These are phyloP conservation scores for Euplexia lucipara DNA, from an alignment of 2,888 invertebrate genomes.

Conservation along the genomic window DNA sequence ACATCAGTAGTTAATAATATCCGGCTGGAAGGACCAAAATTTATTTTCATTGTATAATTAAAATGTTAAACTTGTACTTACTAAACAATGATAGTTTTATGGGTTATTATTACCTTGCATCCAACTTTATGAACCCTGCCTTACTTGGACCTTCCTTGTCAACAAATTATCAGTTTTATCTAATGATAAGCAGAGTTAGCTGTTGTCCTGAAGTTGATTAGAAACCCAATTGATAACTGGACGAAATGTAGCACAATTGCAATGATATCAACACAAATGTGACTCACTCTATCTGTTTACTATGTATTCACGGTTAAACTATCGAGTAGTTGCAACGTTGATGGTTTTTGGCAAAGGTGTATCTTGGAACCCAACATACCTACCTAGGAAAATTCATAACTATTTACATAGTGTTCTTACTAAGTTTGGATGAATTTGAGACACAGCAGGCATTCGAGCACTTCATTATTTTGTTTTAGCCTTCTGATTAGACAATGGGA, in stretches of 20 bases:
- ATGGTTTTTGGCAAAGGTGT: neutral
- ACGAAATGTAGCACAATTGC: neutral
- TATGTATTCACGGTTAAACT: neutral
- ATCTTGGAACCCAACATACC: neutral
- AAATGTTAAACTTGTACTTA: no score
- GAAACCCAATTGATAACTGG: conserved; percentile 27
- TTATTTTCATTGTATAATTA: neutral
- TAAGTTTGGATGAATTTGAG: neutral
- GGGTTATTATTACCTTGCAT: neutral
- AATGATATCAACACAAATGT: neutral
- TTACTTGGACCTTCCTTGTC: neutral
- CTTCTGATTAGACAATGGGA: neutral
- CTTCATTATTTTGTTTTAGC: neutral
- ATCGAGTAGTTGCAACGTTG: no score
- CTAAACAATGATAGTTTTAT: no score
- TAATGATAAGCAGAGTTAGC: conserved; percentile 28
- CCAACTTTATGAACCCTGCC: neutral
- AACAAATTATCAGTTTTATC: conserved; percentile 25
- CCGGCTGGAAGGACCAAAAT: conserved; percentile 23
- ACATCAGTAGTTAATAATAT: conserved; percentile 18
- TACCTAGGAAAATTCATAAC: neutral
- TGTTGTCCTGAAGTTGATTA: conserved; percentile 22
- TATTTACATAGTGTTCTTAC: neutral
- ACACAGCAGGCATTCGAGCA: neutral
- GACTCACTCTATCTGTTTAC: neutral